Evolutionary conservation across 2,888 invertebrate species (phyloP).

Genomic region (Cantharis nigra): DNA sequence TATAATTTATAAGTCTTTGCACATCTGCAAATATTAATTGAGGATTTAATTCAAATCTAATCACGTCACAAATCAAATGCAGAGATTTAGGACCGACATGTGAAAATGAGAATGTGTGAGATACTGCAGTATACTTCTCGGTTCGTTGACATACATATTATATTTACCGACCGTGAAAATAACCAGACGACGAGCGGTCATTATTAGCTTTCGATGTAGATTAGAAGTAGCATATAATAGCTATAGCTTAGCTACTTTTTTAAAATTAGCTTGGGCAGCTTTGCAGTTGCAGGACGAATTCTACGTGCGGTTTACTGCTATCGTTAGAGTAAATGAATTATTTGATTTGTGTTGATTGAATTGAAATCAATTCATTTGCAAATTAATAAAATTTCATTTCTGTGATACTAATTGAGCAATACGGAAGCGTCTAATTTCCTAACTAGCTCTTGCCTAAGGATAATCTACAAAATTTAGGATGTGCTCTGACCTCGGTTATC

Average conservation of each 20-base stretch:
- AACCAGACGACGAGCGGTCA: too few species aligned
- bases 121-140: not conserved
- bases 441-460: not conserved
- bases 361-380: not conserved
- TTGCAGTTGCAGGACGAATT: too few species aligned
- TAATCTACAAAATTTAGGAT: constrained; percentile 5
- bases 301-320: not conserved
- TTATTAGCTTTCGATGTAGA: too few species aligned
- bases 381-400: not conserved
- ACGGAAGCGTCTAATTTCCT: constrained; percentile 1
- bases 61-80: not conserved
- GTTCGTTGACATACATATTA: not conserved
- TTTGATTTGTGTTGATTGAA: not conserved
- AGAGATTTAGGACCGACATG: not conserved
- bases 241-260: too few species aligned
- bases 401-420: not conserved
- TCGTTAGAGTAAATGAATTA: not conserved
- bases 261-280: too few species aligned
- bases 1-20: too few species aligned
- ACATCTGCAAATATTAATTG: too few species aligned
- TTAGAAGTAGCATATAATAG: too few species aligned
- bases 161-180: too few species aligned
- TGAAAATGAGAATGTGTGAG: not conserved
- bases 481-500: constrained; percentile 1
- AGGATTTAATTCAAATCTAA: too few species aligned